Conservation (phyloP, 2,888 invertebrate genomes). For the Marasmarcha lunaedactyla region DNA sequence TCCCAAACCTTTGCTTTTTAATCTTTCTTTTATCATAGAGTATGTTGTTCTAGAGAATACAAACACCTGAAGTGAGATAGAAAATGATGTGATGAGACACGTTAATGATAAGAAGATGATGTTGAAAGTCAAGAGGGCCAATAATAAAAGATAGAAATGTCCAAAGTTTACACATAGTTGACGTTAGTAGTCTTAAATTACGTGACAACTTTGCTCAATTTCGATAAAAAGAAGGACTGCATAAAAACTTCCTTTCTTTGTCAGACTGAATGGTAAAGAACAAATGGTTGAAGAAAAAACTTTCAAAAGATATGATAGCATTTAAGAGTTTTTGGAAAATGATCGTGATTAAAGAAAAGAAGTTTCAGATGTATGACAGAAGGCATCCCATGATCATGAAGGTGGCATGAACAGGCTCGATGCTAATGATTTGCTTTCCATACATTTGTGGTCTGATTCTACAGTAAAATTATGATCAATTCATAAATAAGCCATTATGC, state of each 20-base stretch:
- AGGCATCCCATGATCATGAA: slow-evolving; percentile 11
- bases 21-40: slow-evolving; percentile 83
- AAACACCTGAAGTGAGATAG: slow-evolving; percentile 80
- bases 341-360: slow-evolving; percentile 17
- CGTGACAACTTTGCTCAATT: too few relatives aligned
- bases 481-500: too few relatives aligned
- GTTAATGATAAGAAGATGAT: too few relatives aligned
- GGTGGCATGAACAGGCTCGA: slow-evolving; percentile 10
- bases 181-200: too few relatives aligned
- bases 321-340: too few relatives aligned
- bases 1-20: slow-evolving; percentile 82
- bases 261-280: neutral
- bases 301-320: too few relatives aligned
- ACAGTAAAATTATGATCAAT: too few relatives aligned
- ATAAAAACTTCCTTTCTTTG: slow-evolving; percentile 26
- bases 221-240: slow-evolving; percentile 18
- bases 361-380: slow-evolving; percentile 15
- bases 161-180: too few relatives aligned
- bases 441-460: too few relatives aligned
- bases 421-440: neutral
- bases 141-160: too few relatives aligned
- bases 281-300: too few relatives aligned
- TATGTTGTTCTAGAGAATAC: slow-evolving; percentile 88
- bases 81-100: slow-evolving; percentile 21
- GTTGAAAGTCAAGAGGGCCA: too few relatives aligned